These are phyloP conservation scores for Epirrita christyi DNA, from an alignment of 2,888 invertebrate species.

Conservation along the genomic window DNA sequence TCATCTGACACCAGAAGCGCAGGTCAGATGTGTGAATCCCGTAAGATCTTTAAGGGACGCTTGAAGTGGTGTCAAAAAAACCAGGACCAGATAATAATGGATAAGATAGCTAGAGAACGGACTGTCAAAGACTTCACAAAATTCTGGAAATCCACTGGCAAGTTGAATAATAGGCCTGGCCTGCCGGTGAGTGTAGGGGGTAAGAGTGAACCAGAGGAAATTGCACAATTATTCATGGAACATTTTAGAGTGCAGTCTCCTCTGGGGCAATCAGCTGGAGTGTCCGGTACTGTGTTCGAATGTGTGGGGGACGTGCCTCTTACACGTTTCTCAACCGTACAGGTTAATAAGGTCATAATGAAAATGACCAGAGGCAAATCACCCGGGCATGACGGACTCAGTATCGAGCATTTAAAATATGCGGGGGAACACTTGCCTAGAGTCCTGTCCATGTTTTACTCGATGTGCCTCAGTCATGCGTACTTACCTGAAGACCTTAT, in stretches of 20 bases:
- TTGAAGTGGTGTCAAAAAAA: conserved; percentile 1
- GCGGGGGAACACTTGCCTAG: too few relatives aligned
- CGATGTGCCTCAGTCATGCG: too few relatives aligned
- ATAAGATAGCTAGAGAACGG: background rate
- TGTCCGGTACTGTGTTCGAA: background rate
- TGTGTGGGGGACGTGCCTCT: background rate
- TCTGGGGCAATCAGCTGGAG: background rate
- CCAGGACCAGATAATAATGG: background rate
- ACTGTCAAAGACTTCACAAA: background rate
- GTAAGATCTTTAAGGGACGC: too few relatives aligned
- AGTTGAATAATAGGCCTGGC: too few relatives aligned
- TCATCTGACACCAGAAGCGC: too few relatives aligned
- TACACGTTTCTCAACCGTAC: background rate
- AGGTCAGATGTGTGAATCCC: too few relatives aligned
- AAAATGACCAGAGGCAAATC: background rate
- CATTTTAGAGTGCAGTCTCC: conserved; percentile 1
- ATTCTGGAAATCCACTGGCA: background rate
- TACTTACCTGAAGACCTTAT: too few relatives aligned
- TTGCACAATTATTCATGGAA: background rate
- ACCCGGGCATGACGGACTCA: background rate
- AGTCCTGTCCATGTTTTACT: too few relatives aligned
- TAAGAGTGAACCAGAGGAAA: background rate
- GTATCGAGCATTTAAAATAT: background rate
- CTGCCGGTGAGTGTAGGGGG: background rate
- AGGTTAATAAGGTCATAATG: background rate